Evolutionary conservation across 35 echinoderm and acorn worm species (phyloP).

Genomic region (Ophiothrix spiculata): DNA sequence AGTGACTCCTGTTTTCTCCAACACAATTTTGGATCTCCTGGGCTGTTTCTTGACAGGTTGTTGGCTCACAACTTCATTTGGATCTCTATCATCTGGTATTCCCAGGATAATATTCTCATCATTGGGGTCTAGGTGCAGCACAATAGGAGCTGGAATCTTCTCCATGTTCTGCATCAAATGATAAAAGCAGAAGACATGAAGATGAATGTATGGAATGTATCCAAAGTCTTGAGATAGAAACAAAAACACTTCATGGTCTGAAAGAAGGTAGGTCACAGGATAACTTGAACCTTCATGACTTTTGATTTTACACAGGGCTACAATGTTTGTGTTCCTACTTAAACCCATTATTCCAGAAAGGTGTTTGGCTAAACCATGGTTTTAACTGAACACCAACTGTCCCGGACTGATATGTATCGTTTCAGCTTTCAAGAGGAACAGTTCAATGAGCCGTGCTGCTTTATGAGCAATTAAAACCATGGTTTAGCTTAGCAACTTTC

Average conservation of each 20-base stretch:
- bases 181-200: too few species aligned
- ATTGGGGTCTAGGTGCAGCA: slow-evolving; percentile 80
- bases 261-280: background rate
- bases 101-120: slow-evolving; percentile 95
- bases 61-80: slow-evolving; percentile 48
- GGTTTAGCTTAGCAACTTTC: too few species aligned
- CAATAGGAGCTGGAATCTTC: slow-evolving; percentile 52
- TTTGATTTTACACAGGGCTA: background rate
- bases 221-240: too few species aligned
- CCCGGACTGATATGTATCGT: too few species aligned
- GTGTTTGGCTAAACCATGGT: too few species aligned
- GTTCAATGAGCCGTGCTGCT: too few species aligned
- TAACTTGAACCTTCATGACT: background rate
- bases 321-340: background rate
- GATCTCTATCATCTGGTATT: slow-evolving; percentile 87
- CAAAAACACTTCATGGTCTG: background rate
- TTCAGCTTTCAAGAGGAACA: too few species aligned
- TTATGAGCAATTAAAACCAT: too few species aligned
- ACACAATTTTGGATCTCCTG: slow-evolving; percentile 73
- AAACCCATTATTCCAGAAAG: too few species aligned
- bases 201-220: too few species aligned
- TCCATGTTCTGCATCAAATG: slow-evolving; percentile 69
- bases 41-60: slow-evolving; percentile 98
- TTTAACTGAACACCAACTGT: too few species aligned
- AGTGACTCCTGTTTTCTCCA: slow-evolving; percentile 93